A percentile compares a stretch with the other conserved stretches of the same genome.
phyloP scores from a whole-genome alignment of 2,888 invertebrate genomes.

The Yponomeuta evonymella region DNA sequence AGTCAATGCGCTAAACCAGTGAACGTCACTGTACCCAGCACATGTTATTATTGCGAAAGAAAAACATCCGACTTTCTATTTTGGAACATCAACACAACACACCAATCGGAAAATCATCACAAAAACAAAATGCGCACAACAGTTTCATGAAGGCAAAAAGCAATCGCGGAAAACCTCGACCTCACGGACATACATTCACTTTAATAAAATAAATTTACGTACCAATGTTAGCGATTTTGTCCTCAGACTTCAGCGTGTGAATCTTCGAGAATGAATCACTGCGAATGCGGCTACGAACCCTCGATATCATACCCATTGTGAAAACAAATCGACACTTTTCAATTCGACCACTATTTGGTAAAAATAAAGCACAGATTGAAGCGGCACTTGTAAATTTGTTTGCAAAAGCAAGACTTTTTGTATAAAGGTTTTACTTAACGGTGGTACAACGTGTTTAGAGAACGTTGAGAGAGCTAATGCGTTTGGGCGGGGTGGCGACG shows the following conservation, averaged over 20 bases:
- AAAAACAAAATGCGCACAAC: constrained; percentile 6
- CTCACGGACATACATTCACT: background rate
- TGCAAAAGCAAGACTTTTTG: background rate
- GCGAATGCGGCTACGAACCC: constrained; percentile 80
- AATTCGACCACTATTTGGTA: background rate
- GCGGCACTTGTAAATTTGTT: background rate
- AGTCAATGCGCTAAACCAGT: background rate
- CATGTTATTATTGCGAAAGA: background rate
- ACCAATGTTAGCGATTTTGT: constrained; percentile 83
- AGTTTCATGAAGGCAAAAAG: background rate
- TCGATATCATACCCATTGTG: constrained; percentile 82
- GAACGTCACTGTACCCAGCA: background rate
- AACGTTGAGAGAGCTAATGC: constrained; percentile 42
- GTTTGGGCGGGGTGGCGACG: constrained; percentile 50
- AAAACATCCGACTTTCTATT: background rate
- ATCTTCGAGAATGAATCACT: constrained; percentile 79
- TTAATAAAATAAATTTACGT: constrained; percentile 30
- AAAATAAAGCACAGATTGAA: background rate
- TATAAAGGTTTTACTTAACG: too few species aligned
- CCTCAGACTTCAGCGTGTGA: constrained; percentile 77
- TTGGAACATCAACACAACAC: background rate
- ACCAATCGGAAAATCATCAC: background rate
- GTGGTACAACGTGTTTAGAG: background rate
- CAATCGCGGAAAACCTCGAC: background rate
- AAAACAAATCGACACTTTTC: background rate